Conservation (phyloP, 2,113 vertebrate genomes). For the Eubucco bourcierii region DNA sequence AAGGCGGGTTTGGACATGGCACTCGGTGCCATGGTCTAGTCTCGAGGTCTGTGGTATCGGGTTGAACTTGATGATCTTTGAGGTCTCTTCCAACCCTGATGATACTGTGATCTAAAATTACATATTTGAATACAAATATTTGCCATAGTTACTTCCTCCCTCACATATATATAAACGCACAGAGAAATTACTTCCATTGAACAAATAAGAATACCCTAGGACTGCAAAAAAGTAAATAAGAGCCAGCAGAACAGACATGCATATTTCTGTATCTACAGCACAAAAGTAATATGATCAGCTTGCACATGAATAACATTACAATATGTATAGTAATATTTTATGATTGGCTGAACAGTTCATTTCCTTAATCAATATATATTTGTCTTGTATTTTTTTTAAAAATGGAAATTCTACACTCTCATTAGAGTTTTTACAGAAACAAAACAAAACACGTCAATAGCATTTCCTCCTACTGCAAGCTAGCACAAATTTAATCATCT, state of each 20-base stretch:
- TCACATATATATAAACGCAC: neutral
- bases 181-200: neutral
- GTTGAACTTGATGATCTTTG: too few species aligned
- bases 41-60: too few species aligned
- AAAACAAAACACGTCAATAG: conserved; percentile 61
- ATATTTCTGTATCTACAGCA: neutral
- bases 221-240: neutral
- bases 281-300: neutral
- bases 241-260: neutral
- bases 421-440: neutral
- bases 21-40: too few species aligned
- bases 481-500: conserved; percentile 79
- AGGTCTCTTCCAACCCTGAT: too few species aligned
- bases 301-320: neutral
- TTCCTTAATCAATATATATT: neutral
- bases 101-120: neutral
- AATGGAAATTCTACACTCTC: neutral
- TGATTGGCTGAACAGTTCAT: neutral
- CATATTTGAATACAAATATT: neutral
- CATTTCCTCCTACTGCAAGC: conserved; percentile 74
- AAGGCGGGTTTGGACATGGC: too few species aligned
- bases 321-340: neutral
- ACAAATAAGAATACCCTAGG: neutral
- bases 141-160: neutral
- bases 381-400: neutral